Percentiles rank a stretch among this genome's conserved stretches.
Conservation (phyloP, 1,140 invertebrate genomes). For the Leptinotarsa undecemlineata region DNA sequence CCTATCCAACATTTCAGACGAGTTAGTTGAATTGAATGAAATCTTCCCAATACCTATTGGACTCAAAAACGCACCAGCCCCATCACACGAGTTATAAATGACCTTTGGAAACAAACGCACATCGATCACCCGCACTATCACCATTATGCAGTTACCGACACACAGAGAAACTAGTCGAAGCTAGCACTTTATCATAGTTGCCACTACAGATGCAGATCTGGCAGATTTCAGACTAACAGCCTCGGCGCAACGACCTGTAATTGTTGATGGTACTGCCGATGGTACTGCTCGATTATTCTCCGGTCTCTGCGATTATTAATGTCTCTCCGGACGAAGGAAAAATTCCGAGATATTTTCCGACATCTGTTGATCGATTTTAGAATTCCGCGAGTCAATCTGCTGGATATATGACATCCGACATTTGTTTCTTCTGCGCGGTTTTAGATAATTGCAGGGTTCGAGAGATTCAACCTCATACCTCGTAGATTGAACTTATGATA, state of each 20-base stretch:
- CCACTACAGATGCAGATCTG: conserved; percentile 41
- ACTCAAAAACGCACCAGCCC: too few species aligned
- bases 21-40: too few species aligned
- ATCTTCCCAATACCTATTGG: too few species aligned
- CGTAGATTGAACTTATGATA: too few species aligned
- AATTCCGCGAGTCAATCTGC: conserved; percentile 14
- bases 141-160: conserved; percentile 33
- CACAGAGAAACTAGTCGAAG: conserved; percentile 26
- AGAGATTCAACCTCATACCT: too few species aligned
- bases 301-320: conserved; percentile 29
- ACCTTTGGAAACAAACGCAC: too few species aligned
- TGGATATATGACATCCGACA: background rate
- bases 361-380: conserved; percentile 31
- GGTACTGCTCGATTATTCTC: conserved; percentile 36
- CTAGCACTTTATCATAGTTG: conserved; percentile 42
- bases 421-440: background rate
- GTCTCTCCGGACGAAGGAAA: conserved; percentile 17
- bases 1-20: too few species aligned
- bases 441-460: too few species aligned
- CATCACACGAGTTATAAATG: too few species aligned
- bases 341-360: conserved; percentile 26
- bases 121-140: conserved; percentile 1
- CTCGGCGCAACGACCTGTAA: conserved; percentile 41
- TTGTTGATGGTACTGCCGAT: conserved; percentile 33
- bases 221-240: conserved; percentile 43